These are phyloP conservation scores for Autographa gamma DNA, from an alignment of 2,888 invertebrate genomes.

Conservation along the genomic window DNA sequence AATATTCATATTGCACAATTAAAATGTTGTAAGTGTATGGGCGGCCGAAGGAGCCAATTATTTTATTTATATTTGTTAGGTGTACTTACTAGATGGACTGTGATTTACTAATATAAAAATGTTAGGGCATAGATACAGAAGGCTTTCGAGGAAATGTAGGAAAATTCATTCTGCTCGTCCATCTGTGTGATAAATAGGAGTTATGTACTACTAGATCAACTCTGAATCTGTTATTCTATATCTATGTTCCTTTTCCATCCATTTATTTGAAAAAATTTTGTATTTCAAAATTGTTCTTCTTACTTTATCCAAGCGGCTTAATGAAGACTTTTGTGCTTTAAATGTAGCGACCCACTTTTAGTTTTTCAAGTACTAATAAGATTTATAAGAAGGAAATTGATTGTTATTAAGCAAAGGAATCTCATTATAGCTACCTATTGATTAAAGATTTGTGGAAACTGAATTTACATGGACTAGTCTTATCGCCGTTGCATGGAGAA, in stretches of 20 bases:
- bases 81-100: conserved; percentile 34
- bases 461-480: not conserved
- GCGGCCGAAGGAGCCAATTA: not conserved
- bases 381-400: not conserved
- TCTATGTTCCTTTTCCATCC: not conserved
- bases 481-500: not conserved
- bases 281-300: not conserved
- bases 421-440: not conserved
- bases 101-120: conserved; percentile 40
- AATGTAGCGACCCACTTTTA: not conserved
- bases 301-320: not conserved
- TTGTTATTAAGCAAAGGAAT: not conserved
- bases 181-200: not conserved
- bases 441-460: not conserved
- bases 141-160: not conserved
- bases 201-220: not conserved
- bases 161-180: not conserved
- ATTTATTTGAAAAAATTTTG: not conserved
- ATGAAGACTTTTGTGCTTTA: not conserved
- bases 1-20: no score
- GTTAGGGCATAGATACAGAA: conserved; percentile 7
- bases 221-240: not conserved
- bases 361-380: not conserved
- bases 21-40: not conserved
- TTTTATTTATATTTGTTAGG: conserved; percentile 11